These are phyloP conservation scores for Atlantisia rogersi DNA, from an alignment of 2,113 vertebrate species.

Conservation along the genomic window DNA sequence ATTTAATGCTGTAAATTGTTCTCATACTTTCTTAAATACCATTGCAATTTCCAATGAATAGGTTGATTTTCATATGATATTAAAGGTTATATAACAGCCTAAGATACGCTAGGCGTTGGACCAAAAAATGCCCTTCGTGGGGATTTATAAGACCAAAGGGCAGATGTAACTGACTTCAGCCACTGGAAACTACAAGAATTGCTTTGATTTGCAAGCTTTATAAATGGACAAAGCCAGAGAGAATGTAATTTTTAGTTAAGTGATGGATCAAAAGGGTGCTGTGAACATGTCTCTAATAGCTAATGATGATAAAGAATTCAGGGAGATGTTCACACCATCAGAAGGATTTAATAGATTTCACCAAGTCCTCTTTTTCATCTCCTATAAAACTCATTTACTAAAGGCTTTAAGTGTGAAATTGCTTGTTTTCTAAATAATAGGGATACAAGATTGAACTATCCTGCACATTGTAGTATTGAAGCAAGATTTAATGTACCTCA, in stretches of 20 bases:
- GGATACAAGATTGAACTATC: neutral
- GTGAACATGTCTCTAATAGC: neutral
- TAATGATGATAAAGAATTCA: slow-evolving; percentile 39
- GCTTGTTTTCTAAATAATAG: slow-evolving; percentile 28
- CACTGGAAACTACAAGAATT: neutral
- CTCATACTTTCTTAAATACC: neutral
- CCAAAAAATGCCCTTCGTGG: neutral
- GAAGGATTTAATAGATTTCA: slow-evolving; percentile 15
- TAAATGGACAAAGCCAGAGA: slow-evolving; percentile 6
- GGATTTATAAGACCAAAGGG: neutral
- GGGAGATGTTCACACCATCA: neutral
- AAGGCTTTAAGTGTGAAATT: slow-evolving; percentile 49
- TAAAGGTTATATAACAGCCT: neutral
- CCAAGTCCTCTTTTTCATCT: neutral
- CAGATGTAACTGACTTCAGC: neutral
- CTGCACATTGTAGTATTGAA: neutral
- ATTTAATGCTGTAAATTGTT: neutral
- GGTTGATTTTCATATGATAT: neutral
- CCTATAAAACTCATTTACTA: slow-evolving; percentile 31
- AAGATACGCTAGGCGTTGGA: neutral
- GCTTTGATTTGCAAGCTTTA: neutral
- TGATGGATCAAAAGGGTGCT: neutral
- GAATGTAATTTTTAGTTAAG: slow-evolving; percentile 11
- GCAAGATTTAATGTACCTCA: neutral
- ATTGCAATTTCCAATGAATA: neutral